Conservation (phyloP, 2,888 invertebrate genomes). For the Sphaeridia pumilis region DNA sequence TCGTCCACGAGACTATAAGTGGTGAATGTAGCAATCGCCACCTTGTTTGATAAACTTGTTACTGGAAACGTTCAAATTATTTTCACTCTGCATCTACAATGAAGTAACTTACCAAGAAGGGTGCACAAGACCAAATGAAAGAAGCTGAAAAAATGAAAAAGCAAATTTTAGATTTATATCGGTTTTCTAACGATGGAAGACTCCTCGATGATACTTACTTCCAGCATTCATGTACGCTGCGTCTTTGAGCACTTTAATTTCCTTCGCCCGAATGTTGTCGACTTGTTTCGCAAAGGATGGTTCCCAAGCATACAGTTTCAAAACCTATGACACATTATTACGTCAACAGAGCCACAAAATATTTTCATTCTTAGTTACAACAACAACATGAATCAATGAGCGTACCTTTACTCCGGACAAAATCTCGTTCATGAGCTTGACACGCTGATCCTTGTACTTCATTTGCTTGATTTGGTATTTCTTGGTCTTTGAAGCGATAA, state of each 20-base stretch:
- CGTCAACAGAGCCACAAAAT: too few relatives aligned
- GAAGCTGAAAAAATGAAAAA: too few relatives aligned
- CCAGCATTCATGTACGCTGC: slow-evolving; percentile 41
- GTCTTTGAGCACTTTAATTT: slow-evolving; percentile 42
- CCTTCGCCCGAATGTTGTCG: slow-evolving; percentile 42
- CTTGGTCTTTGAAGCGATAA: slow-evolving; percentile 43
- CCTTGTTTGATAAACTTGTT: too few relatives aligned
- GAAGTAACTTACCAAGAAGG: slow-evolving; percentile 42
- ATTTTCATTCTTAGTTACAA: background rate
- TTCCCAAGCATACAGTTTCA: slow-evolving; percentile 47
- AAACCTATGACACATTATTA: slow-evolving; percentile 38
- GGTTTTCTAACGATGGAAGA: too few relatives aligned
- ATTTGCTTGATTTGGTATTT: slow-evolving; percentile 44
- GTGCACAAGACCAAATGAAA: slow-evolving; percentile 45
- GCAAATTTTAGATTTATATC: too few relatives aligned
- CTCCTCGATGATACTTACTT: too few relatives aligned
- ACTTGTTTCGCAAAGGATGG: slow-evolving; percentile 43
- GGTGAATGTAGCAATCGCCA: slow-evolving; percentile 63
- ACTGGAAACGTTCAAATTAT: too few relatives aligned
- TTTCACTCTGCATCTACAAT: too few relatives aligned
- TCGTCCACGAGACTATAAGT: slow-evolving; percentile 59
- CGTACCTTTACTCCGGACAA: slow-evolving; percentile 44
- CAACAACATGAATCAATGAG: background rate
- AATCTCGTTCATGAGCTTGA: slow-evolving; percentile 48
- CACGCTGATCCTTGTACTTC: slow-evolving; percentile 47